Evolutionary conservation across 2,888 invertebrate species (phyloP), one percentile per base, ranked within the genome.

Genomic region (Entomobrya multifasciata): DNA sequence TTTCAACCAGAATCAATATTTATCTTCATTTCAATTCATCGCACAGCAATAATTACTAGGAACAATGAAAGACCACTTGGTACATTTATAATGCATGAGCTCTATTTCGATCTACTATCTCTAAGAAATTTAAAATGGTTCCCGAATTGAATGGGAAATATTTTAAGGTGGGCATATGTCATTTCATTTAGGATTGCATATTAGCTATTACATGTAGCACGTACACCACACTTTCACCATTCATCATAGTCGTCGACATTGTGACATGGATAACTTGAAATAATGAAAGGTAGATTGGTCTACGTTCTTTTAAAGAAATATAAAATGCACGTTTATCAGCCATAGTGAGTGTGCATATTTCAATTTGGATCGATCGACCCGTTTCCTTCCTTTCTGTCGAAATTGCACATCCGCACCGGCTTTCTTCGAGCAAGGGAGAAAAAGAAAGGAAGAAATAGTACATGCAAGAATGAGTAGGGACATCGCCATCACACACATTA

Each of bases 281-380:
- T 0, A 72, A 20, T 22, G 47, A 13, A 15, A 70, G n/a, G 25
- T n/a, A n/a, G 15, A 15, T 17, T 20, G 11, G 3, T 62, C 13
- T 6, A 60, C 30, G 62, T 62, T 30, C n/a, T n/a, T 62, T 62
- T 62, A 49, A 15, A 74, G 65, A 81, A 80, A 77, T 41, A 77
- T 77, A 67, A 67, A 65, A 67, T 62, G 20, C 52, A 65, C 17
- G 67, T 52, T 79, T 79, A 79, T 79, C 47, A 67, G n/a, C 70
- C 70, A 78, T 52, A 22, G 65, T 76, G 77, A 8, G 8, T 87
- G 82, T 87, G 87, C 87, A 87, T 87, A 87, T 87, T 87, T 87
- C 87, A 87, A 87, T 81, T 87, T 65, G 87, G 82, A 87, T 87
- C 87, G 87, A 87, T 87, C 74, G 76, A 74, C 74, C 79, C 80